Percentiles rank a stretch among this genome's conserved stretches.
Evolutionary conservation across 2,113 vertebrate species (phyloP).

Genomic region (Pomatorhinus ruficollis): DNA sequence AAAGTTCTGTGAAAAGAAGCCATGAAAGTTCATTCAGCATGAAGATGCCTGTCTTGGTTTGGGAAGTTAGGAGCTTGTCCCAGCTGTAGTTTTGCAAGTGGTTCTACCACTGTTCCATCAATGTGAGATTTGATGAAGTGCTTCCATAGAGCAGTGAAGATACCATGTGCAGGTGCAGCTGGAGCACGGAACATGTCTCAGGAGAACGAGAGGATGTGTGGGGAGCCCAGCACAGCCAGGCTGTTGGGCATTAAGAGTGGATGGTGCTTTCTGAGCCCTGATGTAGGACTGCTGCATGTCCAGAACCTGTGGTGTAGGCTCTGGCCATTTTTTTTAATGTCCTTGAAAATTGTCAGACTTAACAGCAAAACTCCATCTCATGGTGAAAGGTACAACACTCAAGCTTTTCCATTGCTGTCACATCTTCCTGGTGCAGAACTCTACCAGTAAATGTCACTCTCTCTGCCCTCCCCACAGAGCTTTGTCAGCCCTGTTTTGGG

Average conservation of each 20-base stretch:
- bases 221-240: not conserved
- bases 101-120: not conserved
- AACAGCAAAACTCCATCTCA: not conserved
- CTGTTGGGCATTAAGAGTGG: not conserved
- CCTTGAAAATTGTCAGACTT: not conserved
- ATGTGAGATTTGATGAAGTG: fast-evolving
- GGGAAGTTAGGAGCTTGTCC: not conserved
- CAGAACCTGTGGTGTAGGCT: not conserved
- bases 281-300: not conserved
- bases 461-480: not conserved
- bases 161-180: fast-evolving
- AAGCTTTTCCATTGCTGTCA: not conserved
- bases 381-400: not conserved
- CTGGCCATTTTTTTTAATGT: not conserved
- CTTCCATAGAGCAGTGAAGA: not conserved
- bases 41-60: not conserved
- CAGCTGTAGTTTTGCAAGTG: not conserved
- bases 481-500: not conserved
- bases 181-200: not conserved
- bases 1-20: not conserved
- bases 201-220: fast-evolving
- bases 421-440: not conserved
- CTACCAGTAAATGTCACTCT: not conserved
- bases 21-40: not conserved
- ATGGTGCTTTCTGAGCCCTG: not conserved